phyloP scores from a whole-genome alignment of 2,888 invertebrate species.

The Ecliptopera silaceata region DNA sequence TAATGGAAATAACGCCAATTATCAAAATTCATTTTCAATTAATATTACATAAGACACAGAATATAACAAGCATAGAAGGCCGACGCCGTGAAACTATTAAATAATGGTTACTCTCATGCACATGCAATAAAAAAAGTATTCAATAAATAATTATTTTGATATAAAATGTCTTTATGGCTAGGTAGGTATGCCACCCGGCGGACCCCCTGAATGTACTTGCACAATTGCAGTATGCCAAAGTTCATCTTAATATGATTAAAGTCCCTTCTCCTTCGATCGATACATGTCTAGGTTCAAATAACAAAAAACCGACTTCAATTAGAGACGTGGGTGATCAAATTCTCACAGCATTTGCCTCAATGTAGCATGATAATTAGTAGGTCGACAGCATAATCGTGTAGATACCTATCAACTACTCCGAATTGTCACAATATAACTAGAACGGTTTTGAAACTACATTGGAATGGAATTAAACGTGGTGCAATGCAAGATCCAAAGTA shows the following conservation, averaged over 20 bases:
- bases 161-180: too few species aligned
- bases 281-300: neutral
- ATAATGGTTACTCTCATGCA: too few species aligned
- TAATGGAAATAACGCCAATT: too few species aligned
- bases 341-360: constrained; percentile 17
- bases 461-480: constrained; percentile 17
- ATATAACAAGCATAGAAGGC: too few species aligned
- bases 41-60: too few species aligned
- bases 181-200: too few species aligned
- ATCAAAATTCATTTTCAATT: too few species aligned
- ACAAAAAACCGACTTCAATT: constrained; percentile 14
- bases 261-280: neutral
- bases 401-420: constrained; percentile 16
- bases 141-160: too few species aligned
- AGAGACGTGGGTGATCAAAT: constrained; percentile 25
- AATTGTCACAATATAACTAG: constrained; percentile 24
- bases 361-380: constrained; percentile 21
- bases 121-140: too few species aligned
- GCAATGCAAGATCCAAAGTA: constrained; percentile 24
- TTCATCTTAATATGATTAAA: neutral
- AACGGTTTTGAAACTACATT: constrained; percentile 28
- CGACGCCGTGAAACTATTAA: too few species aligned
- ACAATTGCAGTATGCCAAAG: too few species aligned
- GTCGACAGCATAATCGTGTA: constrained; percentile 15
- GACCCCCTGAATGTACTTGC: too few species aligned